Percentiles rank a stretch among this genome's conserved stretches.
Evolutionary conservation across 2,797 vertebrate species (phyloP).

Genomic region (Carapus acus): DNA sequence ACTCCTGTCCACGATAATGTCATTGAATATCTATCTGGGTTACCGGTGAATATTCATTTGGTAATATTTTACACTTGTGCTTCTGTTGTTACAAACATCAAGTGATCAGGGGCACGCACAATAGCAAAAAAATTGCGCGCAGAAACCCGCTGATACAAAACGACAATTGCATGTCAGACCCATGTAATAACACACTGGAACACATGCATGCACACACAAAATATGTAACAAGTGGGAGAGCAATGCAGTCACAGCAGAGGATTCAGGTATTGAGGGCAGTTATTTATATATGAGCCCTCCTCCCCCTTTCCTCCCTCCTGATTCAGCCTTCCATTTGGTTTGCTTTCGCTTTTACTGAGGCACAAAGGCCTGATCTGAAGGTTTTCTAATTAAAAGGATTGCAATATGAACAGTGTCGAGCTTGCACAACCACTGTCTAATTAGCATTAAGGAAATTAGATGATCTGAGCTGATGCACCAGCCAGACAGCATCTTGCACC

Average conservation of each 20-base stretch:
- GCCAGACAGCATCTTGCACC: conserved; percentile 35
- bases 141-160: too few species aligned
- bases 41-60: too few species aligned
- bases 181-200: too few species aligned
- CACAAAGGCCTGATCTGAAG: conserved; percentile 28
- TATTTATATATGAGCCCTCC: conserved; percentile 55
- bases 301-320: background rate
- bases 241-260: conserved; percentile 13
- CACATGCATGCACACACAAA: too few species aligned
- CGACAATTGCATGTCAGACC: too few species aligned
- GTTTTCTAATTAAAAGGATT: conserved; percentile 50
- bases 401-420: conserved; percentile 30
- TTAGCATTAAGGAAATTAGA: conserved; percentile 55
- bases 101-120: too few species aligned
- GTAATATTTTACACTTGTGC: too few species aligned
- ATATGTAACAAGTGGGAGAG: too few species aligned
- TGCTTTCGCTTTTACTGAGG: conserved; percentile 24
- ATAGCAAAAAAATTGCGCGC: too few species aligned
- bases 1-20: too few species aligned
- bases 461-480: conserved; percentile 32
- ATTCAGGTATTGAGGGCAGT: conserved; percentile 52
- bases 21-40: too few species aligned
- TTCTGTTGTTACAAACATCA: too few species aligned
- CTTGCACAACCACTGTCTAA: conserved; percentile 49
- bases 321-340: conserved; percentile 32